These are phyloP conservation scores for Ptyas mucosa DNA, from an alignment of 2,113 vertebrate genomes.

Conservation along the genomic window DNA sequence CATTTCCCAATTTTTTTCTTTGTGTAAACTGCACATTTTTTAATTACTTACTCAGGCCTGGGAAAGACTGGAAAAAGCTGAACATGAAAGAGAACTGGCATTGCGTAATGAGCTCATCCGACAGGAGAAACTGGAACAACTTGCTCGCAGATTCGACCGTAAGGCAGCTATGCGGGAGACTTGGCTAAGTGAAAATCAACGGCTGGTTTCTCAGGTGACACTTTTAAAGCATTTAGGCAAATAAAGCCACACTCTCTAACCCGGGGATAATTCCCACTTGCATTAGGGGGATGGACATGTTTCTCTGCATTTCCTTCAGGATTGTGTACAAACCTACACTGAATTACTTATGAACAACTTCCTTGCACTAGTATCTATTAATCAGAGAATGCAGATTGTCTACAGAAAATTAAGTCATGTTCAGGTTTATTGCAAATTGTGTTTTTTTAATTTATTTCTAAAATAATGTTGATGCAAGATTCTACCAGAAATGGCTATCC, in stretches of 20 bases:
- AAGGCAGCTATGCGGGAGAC: slow-evolving; percentile 98
- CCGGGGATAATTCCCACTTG: neutral
- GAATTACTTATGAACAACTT: neutral
- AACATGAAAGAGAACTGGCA: slow-evolving; percentile 95
- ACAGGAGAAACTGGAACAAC: slow-evolving; percentile 97
- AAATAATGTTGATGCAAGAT: neutral
- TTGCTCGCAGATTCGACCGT: slow-evolving; percentile 92
- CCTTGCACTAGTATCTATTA: neutral
- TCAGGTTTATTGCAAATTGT: neutral
- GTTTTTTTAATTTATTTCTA: neutral
- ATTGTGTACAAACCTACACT: neutral
- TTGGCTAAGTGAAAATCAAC: slow-evolving; percentile 96
- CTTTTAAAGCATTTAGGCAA: slow-evolving; percentile 12
- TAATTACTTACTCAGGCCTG: slow-evolving; percentile 76
- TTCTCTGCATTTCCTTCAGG: neutral
- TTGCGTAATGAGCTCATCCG: slow-evolving; percentile 93
- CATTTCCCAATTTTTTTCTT: slow-evolving; percentile 30
- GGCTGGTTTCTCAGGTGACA: slow-evolving; percentile 91
- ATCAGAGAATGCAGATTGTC: neutral
- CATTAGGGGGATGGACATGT: neutral
- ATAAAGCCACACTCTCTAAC: neutral
- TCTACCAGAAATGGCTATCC: neutral
- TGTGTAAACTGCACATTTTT: neutral
- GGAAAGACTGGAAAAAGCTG: slow-evolving; percentile 98
- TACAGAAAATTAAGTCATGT: neutral